These are phyloP conservation scores for Spinus olivaceus DNA, from an alignment of 2,797 vertebrate genomes.

Conservation along the genomic window DNA sequence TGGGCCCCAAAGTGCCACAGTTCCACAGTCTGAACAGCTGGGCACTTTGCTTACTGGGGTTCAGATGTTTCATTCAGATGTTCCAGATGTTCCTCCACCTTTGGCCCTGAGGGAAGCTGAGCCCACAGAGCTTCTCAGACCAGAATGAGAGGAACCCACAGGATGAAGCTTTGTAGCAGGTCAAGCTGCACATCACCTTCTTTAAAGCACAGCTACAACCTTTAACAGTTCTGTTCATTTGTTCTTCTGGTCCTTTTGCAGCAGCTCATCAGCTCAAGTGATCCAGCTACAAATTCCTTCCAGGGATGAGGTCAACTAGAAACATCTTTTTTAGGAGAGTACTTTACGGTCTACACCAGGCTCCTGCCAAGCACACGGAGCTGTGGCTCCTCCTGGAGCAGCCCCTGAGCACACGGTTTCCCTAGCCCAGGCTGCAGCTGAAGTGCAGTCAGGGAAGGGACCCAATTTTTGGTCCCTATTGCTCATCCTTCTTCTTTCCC, in stretches of 20 bases:
- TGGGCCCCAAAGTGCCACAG: neutral
- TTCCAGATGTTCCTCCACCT: neutral
- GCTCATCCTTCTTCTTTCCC: neutral
- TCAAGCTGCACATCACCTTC: neutral
- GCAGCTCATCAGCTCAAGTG: neutral
- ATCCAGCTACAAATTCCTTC: neutral
- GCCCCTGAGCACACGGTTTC: neutral
- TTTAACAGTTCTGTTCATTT: neutral
- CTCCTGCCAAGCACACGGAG: neutral
- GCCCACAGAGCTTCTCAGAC: neutral
- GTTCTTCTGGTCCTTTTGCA: neutral
- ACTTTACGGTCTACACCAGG: neutral
- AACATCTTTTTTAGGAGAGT: neutral
- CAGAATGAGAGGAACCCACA: neutral
- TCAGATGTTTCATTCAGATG: neutral
- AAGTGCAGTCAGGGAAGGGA: neutral
- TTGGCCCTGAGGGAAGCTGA: neutral
- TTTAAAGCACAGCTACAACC: neutral
- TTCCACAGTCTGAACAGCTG: neutral
- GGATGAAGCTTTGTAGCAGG: neutral
- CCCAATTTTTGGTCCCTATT: neutral
- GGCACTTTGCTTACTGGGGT: neutral
- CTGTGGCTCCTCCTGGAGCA: neutral
- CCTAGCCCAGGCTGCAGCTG: neutral
- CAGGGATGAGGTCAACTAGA: neutral